Evolutionary conservation across 2,888 invertebrate genomes (phyloP).

Genomic region (Xanthostigma xanthostigma): DNA sequence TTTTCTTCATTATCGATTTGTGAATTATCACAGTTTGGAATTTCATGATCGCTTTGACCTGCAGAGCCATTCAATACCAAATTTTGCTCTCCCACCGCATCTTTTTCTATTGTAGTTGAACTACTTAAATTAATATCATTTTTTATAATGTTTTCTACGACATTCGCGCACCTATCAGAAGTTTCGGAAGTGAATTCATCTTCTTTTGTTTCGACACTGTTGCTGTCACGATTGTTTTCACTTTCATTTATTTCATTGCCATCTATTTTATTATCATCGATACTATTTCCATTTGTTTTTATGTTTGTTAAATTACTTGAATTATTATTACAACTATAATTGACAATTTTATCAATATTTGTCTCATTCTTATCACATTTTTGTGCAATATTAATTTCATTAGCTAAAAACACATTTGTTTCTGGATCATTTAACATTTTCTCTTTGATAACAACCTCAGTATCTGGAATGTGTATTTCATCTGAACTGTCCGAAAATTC

Average conservation of each 20-base stretch:
- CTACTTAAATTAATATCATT: no score
- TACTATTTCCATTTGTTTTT: conserved; percentile 1
- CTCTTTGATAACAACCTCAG: conserved; percentile 2
- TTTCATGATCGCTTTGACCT: no score
- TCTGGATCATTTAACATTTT: conserved; percentile 8
- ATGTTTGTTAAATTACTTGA: not conserved
- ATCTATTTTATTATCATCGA: not conserved
- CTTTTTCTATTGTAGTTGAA: no score
- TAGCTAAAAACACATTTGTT: not conserved
- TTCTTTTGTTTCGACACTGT: no score
- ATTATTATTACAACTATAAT: not conserved
- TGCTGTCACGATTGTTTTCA: not conserved
- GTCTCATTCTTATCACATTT: not conserved
- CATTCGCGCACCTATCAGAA: no score
- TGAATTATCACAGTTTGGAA: no score
- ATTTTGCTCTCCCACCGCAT: no score
- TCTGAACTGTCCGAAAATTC: conserved; percentile 18
- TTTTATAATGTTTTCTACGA: no score
- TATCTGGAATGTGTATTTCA: conserved; percentile 14
- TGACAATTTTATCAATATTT: not conserved
- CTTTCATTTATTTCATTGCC: not conserved
- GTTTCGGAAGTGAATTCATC: no score
- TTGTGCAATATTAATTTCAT: no score
- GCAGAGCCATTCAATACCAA: no score
- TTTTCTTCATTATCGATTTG: no score